Percentiles rank a stretch among this genome's conserved stretches.
Conservation (phyloP, 2,797 vertebrate species). For the Crypturellus tataupa region DNA sequence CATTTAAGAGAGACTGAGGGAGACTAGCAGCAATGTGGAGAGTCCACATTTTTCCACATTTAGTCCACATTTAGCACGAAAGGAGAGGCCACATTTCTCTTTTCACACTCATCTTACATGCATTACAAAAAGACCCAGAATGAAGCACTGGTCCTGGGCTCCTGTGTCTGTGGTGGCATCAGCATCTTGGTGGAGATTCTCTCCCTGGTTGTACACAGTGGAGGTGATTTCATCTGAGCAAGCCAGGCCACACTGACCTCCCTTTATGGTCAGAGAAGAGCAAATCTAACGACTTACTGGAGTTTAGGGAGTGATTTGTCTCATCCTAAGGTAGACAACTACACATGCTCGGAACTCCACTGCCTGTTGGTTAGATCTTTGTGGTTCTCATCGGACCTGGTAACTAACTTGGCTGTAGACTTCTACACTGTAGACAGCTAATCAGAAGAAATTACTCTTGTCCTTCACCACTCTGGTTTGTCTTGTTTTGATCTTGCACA, state of each 20-base stretch:
- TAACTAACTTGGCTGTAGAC: neutral
- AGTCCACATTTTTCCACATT: neutral
- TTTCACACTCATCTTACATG: neutral
- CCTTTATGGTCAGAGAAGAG: neutral
- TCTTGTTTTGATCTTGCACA: neutral
- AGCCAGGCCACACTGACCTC: neutral
- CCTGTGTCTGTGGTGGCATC: neutral
- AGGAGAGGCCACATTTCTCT: neutral
- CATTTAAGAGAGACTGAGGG: neutral
- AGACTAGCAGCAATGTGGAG: neutral
- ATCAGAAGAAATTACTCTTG: neutral
- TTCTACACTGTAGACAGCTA: neutral
- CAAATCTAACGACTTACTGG: neutral
- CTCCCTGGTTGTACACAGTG: neutral
- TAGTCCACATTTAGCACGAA: neutral
- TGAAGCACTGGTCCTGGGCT: neutral
- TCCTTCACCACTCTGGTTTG: neutral
- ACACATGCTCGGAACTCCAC: neutral
- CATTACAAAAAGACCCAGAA: neutral
- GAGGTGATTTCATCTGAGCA: neutral
- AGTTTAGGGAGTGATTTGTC: neutral
- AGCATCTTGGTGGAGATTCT: neutral
- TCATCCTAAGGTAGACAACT: neutral
- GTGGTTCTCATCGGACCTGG: neutral
- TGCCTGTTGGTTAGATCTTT: neutral